phyloP scores from a whole-genome alignment of 2,113 vertebrate genomes.

The Catharus fuscescens region DNA sequence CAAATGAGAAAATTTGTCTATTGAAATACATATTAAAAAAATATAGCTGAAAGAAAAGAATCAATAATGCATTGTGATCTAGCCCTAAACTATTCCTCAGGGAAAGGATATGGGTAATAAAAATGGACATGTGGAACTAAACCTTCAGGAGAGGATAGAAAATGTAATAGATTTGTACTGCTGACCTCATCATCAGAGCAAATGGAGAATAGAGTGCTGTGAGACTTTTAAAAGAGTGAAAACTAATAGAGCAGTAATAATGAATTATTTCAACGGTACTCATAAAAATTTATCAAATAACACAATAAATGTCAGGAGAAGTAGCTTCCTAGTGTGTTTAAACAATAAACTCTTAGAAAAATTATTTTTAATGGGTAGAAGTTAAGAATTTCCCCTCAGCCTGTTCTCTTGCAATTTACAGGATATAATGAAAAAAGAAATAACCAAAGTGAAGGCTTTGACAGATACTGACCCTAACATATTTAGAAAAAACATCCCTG shows the following conservation, averaged over 20 bases:
- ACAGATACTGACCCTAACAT: background rate
- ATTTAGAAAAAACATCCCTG: rapidly evolving
- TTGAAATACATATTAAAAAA: background rate
- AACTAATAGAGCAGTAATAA: background rate
- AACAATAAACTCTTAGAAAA: background rate
- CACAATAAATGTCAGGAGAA: background rate
- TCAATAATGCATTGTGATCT: background rate
- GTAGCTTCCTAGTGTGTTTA: background rate
- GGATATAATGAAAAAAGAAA: background rate
- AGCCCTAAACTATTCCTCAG: background rate
- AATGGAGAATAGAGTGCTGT: background rate
- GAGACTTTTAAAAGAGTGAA: background rate
- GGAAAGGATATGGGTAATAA: background rate
- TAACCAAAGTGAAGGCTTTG: background rate
- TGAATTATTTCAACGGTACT: background rate
- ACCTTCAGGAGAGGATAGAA: background rate
- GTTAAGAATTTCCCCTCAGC: background rate
- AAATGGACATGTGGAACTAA: background rate
- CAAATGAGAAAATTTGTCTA: background rate
- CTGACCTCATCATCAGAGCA: constrained; percentile 3
- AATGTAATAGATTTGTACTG: background rate
- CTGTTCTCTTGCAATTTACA: background rate
- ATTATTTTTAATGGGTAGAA: background rate
- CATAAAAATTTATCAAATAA: background rate
- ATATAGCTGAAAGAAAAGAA: background rate